These are phyloP conservation scores for Pagetopsis macropterus DNA, from an alignment of 2,797 vertebrate genomes.

Conservation along the genomic window DNA sequence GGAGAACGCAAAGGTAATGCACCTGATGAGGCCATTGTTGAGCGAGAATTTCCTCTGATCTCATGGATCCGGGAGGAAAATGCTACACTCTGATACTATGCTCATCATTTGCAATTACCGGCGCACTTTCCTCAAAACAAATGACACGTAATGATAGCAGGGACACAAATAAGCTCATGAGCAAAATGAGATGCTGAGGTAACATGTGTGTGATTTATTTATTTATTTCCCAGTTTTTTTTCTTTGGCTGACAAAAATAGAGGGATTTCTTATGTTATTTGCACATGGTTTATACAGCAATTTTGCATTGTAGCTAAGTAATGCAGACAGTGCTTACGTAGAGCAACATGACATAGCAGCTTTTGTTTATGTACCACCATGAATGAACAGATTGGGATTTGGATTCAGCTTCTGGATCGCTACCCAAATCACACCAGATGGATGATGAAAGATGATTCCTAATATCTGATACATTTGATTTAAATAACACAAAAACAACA, in stretches of 20 bases:
- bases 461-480: not conserved
- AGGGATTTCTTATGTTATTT: constrained; percentile 14
- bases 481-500: not conserved
- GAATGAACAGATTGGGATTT: constrained; percentile 30
- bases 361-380: constrained; percentile 22
- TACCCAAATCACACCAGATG: not conserved
- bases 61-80: constrained; percentile 27
- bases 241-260: constrained; percentile 19
- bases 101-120: constrained; percentile 50
- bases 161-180: constrained; percentile 27
- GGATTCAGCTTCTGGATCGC: constrained; percentile 26
- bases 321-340: constrained; percentile 26
- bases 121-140: constrained; percentile 34
- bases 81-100: constrained; percentile 14
- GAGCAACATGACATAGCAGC: constrained; percentile 14
- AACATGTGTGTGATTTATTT: constrained; percentile 19
- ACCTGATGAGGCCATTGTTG: constrained; percentile 26
- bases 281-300: constrained; percentile 23
- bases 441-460: constrained; percentile 6
- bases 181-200: constrained; percentile 26
- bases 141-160: constrained; percentile 44
- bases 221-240: constrained; percentile 4
- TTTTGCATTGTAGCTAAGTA: constrained; percentile 17
- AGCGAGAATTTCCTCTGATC: constrained; percentile 21
- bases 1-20: constrained; percentile 3